Base-by-base conservation (phyloP, 1,140 invertebrate genomes). In the Nomia melanderi region DNA sequence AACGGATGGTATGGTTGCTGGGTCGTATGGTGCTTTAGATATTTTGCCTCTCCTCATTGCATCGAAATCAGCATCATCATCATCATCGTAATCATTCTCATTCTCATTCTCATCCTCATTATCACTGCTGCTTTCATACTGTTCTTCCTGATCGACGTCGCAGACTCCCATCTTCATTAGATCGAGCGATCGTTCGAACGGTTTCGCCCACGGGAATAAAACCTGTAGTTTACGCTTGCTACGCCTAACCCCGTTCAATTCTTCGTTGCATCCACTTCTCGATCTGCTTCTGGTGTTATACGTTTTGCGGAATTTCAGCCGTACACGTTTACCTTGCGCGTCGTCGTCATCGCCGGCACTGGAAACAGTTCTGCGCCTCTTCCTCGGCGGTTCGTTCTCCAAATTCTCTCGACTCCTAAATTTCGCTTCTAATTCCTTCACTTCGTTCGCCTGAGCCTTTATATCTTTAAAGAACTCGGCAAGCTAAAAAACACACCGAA, bases 201-300 rank as follows among this genome's bases (percentile, higher is more conserved):
- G 84, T 59, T 84, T 88, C n/a, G 86, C 82, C 87, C 87, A 89
- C 14, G 87, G 78, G 54, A 89, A 89, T 62, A 88, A 71, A 64
- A 89, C 84, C 57, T 78, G 83, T 11, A 88, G 56, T 41, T 75
- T 77, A 4, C 44, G 44, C 27, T 60, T 78, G 33, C 79, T 79
- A 4, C n/a, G 44, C 33, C 50, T 70, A 4, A 44, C 0, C 17
- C 60, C 20, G 7, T 60, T 33, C 0, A 31, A n/a, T n/a, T 12
- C 0, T 27, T 66, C 17, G 1, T 17, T 56, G 12, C 17, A 65
- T 11, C 8, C 6, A 33, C 20, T 41, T 14, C 23, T 81, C 7
- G 66, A 41, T 39, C 70, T 80, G 54, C 85, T 89, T 67, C 88
- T 81, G 1, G 86, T 89, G 29, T 88, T 87, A 50, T 89, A 88